Percentiles rank a stretch among this genome's conserved stretches.
phyloP scores from a whole-genome alignment of 2,888 invertebrate genomes.

The Tineola bisselliella region DNA sequence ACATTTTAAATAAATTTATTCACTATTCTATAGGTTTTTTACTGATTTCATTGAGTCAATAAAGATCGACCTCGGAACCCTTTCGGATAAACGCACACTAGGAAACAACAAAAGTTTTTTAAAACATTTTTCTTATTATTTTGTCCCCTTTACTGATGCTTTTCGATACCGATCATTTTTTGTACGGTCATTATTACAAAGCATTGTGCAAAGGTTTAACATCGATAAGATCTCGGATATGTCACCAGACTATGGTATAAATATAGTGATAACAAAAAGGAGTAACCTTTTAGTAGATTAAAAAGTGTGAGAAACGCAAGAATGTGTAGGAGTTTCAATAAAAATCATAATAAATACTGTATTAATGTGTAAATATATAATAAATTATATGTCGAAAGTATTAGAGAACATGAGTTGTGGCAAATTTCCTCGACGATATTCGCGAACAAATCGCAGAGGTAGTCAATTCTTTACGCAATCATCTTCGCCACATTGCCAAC shows the following conservation, averaged over 20 bases:
- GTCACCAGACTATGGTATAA: conserved; percentile 50
- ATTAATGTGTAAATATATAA: not conserved
- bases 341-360: not conserved
- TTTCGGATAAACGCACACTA: conserved; percentile 45
- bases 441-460: not conserved
- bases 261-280: conserved; percentile 45
- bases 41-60: conserved; percentile 42
- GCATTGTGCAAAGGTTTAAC: conserved; percentile 61
- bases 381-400: not conserved
- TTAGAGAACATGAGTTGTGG: not conserved
- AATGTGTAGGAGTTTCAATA: not conserved
- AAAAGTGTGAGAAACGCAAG: conserved; percentile 32
- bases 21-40: conserved; percentile 44
- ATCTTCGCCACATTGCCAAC: conserved; percentile 30
- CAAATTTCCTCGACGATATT: not conserved
- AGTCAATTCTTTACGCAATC: conserved; percentile 32
- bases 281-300: conserved; percentile 47
- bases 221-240: conserved; percentile 63
- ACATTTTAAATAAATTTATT: conserved; percentile 56
- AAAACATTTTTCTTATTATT: conserved; percentile 44
- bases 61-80: conserved; percentile 51
- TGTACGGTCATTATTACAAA: conserved; percentile 54
- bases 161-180: conserved; percentile 65
- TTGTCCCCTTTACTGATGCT: conserved; percentile 54
- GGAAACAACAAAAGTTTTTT: conserved; percentile 37